A percentile compares a stretch with the other conserved stretches of the same genome.
Conservation (phyloP, 2,888 invertebrate species). For the Conus canariensis region DNA sequence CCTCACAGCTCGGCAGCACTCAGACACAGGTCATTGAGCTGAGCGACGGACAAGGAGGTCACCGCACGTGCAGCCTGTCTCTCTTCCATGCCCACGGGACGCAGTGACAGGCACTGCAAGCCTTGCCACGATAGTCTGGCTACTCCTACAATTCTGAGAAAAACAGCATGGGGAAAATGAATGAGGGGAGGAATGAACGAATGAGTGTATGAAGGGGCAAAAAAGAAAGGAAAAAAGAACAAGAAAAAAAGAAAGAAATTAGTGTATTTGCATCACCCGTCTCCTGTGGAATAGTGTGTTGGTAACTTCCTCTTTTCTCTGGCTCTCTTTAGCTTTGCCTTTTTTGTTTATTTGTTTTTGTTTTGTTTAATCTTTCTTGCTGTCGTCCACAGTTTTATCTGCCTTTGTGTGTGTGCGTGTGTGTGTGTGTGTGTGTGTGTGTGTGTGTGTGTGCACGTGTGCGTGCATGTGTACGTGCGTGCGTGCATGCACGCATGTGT, state of each 20-base stretch:
- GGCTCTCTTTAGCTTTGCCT: too few relatives aligned
- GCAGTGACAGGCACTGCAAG: constrained; percentile 42
- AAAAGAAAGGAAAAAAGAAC: neutral
- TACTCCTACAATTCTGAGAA: constrained; percentile 16
- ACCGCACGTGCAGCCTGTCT: constrained; percentile 16
- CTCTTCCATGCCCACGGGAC: constrained; percentile 40
- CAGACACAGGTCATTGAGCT: neutral
- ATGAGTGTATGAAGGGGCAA: neutral
- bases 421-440: too few relatives aligned
- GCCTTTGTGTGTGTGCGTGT: too few relatives aligned
- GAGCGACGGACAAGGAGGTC: neutral
- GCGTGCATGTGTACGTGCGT: neutral
- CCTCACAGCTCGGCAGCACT: neutral
- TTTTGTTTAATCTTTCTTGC: too few relatives aligned
- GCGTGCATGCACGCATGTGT: neutral
- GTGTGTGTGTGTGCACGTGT: neutral
- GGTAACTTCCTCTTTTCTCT: too few relatives aligned
- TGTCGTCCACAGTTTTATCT: too few relatives aligned
- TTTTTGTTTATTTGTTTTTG: too few relatives aligned
- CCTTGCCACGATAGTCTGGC: constrained; percentile 4
- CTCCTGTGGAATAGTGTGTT: too few relatives aligned
- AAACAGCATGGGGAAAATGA: neutral
- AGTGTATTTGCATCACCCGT: too few relatives aligned
- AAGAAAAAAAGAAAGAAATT: too few relatives aligned
- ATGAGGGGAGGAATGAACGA: neutral